phyloP scores from a whole-genome alignment of 2,797 vertebrate genomes.

The Caiman crocodilus region DNA sequence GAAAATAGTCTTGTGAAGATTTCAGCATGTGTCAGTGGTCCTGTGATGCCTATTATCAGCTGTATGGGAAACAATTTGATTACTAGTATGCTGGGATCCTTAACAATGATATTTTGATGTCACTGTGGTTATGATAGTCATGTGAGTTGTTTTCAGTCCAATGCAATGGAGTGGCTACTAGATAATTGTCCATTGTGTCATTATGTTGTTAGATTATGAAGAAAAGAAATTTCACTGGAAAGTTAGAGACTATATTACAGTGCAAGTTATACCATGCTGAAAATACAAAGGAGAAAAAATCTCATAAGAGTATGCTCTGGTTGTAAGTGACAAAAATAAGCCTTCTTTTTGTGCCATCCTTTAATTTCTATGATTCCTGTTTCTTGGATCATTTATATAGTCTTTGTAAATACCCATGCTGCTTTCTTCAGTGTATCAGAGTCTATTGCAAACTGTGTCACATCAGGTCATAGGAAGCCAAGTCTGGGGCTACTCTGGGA shows the following conservation, averaged over 20 bases:
- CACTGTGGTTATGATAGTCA: not conserved
- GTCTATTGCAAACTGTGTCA: too few species aligned
- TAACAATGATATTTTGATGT: slow-evolving; percentile 41
- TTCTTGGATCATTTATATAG: not conserved
- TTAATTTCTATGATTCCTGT: not conserved
- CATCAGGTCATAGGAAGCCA: too few species aligned
- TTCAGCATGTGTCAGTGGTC: not conserved
- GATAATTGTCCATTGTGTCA: not conserved
- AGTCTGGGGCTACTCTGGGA: too few species aligned
- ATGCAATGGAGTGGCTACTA: slow-evolving; percentile 31
- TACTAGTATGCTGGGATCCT: not conserved
- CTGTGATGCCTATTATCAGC: not conserved
- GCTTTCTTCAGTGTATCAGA: not conserved
- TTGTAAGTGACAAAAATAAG: not conserved
- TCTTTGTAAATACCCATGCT: not conserved
- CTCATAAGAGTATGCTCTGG: not conserved
- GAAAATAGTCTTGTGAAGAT: not conserved
- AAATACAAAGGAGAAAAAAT: not conserved
- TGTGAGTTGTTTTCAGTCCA: slow-evolving; percentile 31
- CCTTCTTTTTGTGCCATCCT: not conserved
- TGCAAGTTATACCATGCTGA: not conserved
- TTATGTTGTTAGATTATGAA: not conserved
- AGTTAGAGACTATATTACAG: not conserved
- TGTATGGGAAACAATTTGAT: not conserved
- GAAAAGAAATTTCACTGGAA: slow-evolving; percentile 27